Percentiles rank a stretch among this genome's conserved stretches.
Conservation (phyloP, 2,888 invertebrate species). For the Trichacis sp. region DNA sequence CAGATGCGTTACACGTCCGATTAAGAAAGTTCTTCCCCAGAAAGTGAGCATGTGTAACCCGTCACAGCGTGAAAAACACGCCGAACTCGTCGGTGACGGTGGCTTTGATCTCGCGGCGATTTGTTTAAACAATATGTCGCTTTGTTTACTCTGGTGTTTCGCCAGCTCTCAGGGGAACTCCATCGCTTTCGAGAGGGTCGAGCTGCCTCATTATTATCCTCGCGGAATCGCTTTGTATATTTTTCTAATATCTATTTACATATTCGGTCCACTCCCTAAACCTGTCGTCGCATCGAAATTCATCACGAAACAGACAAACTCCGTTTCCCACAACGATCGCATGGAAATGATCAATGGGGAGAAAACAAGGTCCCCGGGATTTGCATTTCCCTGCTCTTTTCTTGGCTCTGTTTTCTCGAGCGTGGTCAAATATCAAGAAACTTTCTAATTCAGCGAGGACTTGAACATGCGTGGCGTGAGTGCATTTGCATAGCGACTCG, state of each 20-base stretch:
- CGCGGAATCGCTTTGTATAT: neutral
- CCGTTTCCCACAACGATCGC: neutral
- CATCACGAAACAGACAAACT: neutral
- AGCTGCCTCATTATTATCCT: conserved; percentile 15
- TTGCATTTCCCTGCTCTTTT: neutral
- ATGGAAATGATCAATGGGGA: too few relatives aligned
- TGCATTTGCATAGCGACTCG: conserved; percentile 53
- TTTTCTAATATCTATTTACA: conserved; percentile 14
- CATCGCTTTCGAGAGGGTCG: conserved; percentile 12
- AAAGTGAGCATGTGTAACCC: conserved; percentile 11
- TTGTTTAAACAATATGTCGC: conserved; percentile 55
- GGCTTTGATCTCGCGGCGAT: conserved; percentile 53
- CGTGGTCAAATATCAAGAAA: conserved; percentile 19
- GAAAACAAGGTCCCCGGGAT: too few relatives aligned
- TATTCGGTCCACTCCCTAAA: too few relatives aligned
- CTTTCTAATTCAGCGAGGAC: conserved; percentile 40
- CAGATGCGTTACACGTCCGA: too few relatives aligned
- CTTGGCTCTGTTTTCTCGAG: conserved; percentile 19
- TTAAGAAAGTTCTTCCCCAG: too few relatives aligned
- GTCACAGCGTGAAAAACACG: conserved; percentile 6
- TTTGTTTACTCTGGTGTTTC: conserved; percentile 52
- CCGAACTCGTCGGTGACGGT: conserved; percentile 19
- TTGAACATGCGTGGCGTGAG: conserved; percentile 45
- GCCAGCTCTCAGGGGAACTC: conserved; percentile 21
- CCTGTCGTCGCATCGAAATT: neutral